Evolutionary conservation across 1,140 invertebrate genomes (phyloP).

Genomic region (Neuroterus valhalla): DNA sequence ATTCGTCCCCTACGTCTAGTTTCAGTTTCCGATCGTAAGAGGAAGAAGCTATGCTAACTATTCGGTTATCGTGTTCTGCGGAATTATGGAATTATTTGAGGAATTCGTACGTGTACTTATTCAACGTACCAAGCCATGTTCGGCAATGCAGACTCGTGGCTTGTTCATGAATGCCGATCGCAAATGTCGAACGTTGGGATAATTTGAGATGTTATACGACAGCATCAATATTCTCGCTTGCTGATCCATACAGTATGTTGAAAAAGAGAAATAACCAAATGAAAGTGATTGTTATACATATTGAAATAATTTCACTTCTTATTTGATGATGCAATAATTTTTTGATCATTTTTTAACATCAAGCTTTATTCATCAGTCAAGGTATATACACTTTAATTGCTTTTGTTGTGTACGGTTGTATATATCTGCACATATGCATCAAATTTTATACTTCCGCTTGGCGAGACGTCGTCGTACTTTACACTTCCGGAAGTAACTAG

Average conservation of each 20-base stretch:
- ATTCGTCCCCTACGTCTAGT: slow-evolving; percentile 36
- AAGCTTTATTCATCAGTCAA: too few species aligned
- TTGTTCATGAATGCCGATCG: slow-evolving; percentile 20
- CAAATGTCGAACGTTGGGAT: background rate
- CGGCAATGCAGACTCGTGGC: slow-evolving; percentile 41
- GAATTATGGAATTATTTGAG: slow-evolving; percentile 65
- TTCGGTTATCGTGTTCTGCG: slow-evolving; percentile 58
- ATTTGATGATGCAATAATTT: too few species aligned
- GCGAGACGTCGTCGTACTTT: slow-evolving; percentile 44
- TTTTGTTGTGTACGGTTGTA: too few species aligned
- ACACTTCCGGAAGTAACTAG: slow-evolving; percentile 28
- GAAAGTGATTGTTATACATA: too few species aligned
- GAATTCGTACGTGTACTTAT: slow-evolving; percentile 59
- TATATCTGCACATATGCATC: slow-evolving; percentile 33
- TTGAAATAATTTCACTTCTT: too few species aligned
- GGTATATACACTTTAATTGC: too few species aligned
- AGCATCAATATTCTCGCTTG: too few species aligned
- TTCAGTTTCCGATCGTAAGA: slow-evolving; percentile 44
- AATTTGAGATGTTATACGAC: background rate
- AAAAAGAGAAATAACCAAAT: too few species aligned
- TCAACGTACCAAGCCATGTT: slow-evolving; percentile 42
- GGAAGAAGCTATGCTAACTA: slow-evolving; percentile 60
- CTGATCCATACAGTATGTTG: too few species aligned
- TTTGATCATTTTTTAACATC: too few species aligned
- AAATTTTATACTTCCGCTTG: slow-evolving; percentile 58